phyloP scores from a whole-genome alignment of 1,140 invertebrate species.

The Sweltsa coloradensis region DNA sequence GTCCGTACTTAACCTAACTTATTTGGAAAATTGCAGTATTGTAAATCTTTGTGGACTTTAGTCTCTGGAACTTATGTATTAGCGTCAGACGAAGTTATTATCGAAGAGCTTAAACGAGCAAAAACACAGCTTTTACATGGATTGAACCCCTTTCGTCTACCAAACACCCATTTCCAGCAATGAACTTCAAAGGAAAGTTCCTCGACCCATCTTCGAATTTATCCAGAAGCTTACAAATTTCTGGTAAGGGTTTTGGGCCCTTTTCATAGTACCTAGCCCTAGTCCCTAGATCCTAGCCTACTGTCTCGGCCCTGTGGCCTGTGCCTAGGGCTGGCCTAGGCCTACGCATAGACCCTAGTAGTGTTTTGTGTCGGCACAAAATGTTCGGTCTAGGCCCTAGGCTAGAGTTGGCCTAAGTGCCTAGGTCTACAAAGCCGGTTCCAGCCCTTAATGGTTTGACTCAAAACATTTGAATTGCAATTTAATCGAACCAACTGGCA shows the following conservation, averaged over 20 bases:
- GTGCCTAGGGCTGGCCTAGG: no score
- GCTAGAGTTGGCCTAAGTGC: no score
- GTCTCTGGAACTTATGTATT: constrained; percentile 8
- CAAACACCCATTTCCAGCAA: constrained; percentile 1
- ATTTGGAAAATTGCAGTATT: no score
- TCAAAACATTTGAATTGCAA: no score
- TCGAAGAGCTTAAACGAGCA: constrained; percentile 2
- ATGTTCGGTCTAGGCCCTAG: no score
- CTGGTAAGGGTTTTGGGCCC: constrained; percentile 1
- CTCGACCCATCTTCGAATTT: constrained; percentile 5
- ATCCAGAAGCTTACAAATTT: constrained; percentile 4
- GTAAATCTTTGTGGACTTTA: constrained; percentile 10
- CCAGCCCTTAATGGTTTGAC: no score
- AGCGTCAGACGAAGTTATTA: constrained; percentile 5
- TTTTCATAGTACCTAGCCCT: background rate
- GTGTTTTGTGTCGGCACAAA: background rate
- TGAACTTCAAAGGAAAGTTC: constrained; percentile 4
- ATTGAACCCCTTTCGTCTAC: constrained; percentile 2
- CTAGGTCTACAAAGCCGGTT: no score
- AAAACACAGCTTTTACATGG: constrained; percentile 6
- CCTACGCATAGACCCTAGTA: background rate
- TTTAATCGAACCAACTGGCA: no score
- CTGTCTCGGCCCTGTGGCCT: no score
- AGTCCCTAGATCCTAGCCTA: background rate
- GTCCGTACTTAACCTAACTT: no score